These are phyloP conservation scores for Naja naja DNA, from an alignment of 2,113 vertebrate genomes.

Conservation along the genomic window DNA sequence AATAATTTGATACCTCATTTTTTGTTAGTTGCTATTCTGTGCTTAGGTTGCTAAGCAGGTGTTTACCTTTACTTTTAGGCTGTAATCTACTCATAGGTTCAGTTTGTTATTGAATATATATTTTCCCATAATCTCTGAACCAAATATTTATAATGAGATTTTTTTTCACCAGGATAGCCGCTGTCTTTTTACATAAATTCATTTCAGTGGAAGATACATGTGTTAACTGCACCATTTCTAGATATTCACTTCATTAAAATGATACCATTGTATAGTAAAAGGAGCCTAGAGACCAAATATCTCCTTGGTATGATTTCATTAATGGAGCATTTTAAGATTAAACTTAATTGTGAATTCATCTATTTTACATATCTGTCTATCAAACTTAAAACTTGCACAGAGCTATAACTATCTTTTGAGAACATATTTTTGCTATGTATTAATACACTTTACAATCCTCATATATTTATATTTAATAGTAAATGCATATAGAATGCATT, in stretches of 20 bases:
- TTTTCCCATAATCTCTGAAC: constrained; percentile 47
- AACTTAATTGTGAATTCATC: constrained; percentile 25
- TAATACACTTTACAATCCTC: not conserved
- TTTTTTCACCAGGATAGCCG: constrained; percentile 27
- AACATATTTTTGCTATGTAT: not conserved
- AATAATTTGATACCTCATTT: constrained; percentile 13
- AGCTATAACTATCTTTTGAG: not conserved
- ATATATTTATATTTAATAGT: not conserved
- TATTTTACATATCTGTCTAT: constrained; percentile 22
- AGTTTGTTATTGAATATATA: constrained; percentile 46
- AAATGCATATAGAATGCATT: not conserved
- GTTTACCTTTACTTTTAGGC: constrained; percentile 52
- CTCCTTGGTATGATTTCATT: constrained; percentile 14
- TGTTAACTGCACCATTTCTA: not conserved
- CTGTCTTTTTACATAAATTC: constrained; percentile 29
- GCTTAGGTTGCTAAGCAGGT: constrained; percentile 55
- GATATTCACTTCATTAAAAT: constrained; percentile 29
- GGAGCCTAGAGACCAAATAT: constrained; percentile 9
- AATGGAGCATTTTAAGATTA: constrained; percentile 30
- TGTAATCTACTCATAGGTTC: constrained; percentile 23
- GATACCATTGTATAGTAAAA: constrained; percentile 12
- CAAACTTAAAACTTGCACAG: not conserved
- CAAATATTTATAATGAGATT: constrained; percentile 34
- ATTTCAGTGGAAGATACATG: constrained; percentile 9
- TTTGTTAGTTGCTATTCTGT: constrained; percentile 44